A percentile compares a stretch with the other conserved stretches of the same genome.
Conservation (phyloP, 2,888 invertebrate genomes). For the Eutolmus rufibarbis region DNA sequence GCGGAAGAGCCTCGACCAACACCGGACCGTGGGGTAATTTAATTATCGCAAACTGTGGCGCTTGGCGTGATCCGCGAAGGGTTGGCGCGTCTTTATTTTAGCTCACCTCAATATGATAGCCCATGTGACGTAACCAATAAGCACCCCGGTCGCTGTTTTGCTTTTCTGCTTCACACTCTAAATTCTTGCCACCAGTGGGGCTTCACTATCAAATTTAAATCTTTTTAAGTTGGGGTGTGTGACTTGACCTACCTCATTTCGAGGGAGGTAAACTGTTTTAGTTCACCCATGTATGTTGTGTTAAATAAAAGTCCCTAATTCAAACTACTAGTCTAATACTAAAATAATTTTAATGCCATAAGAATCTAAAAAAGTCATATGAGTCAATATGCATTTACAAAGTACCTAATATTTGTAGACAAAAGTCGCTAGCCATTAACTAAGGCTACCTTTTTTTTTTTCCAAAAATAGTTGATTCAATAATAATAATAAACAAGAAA, state of each 20-base stretch:
- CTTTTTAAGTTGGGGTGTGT: not conserved
- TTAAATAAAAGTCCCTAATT: not conserved
- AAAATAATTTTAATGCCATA: too few species aligned
- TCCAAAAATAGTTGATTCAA: too few species aligned
- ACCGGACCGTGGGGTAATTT: not conserved
- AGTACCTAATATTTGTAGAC: too few species aligned
- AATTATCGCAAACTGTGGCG: slow-evolving; percentile 8
- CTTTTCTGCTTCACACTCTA: not conserved
- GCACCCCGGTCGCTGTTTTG: not conserved
- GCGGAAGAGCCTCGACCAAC: not conserved
- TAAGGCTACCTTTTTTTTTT: too few species aligned
- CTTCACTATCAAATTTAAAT: slow-evolving; percentile 18
- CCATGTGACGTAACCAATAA: not conserved
- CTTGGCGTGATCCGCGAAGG: not conserved
- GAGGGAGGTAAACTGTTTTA: not conserved
- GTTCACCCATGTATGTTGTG: not conserved
- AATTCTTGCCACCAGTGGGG: not conserved
- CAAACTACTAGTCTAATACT: not conserved
- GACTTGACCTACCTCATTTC: slow-evolving; percentile 1
- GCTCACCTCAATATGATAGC: not conserved
- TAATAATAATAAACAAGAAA: too few species aligned
- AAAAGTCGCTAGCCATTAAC: too few species aligned
- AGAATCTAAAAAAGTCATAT: too few species aligned
- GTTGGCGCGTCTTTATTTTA: not conserved
- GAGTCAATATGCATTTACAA: too few species aligned